phyloP scores from a whole-genome alignment of 2,888 invertebrate species.

The Trissoscelio sp. region DNA sequence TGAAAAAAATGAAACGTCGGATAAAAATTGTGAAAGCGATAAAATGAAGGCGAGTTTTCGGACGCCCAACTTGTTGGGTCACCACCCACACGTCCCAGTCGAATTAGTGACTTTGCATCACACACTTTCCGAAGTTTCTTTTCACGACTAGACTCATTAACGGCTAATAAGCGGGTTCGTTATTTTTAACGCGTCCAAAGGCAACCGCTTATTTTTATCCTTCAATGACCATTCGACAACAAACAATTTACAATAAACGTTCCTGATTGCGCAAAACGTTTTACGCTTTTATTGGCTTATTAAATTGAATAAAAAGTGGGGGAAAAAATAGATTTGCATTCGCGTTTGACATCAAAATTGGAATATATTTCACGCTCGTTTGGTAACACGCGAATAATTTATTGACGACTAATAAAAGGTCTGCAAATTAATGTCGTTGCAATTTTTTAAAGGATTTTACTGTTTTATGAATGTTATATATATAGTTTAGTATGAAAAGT shows the following conservation, averaged over 20 bases:
- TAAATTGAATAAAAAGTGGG: neutral
- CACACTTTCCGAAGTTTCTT: conserved; percentile 33
- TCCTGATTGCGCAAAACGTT: conserved; percentile 21
- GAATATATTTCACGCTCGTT: conserved; percentile 46
- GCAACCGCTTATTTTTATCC: conserved; percentile 26
- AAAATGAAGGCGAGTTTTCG: conserved; percentile 25
- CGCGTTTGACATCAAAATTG: conserved; percentile 24
- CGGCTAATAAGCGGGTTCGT: conserved; percentile 26
- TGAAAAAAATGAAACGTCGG: neutral
- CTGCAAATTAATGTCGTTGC: too few species aligned
- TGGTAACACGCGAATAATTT: conserved; percentile 7
- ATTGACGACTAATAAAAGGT: conserved; percentile 23
- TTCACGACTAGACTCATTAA: conserved; percentile 36
- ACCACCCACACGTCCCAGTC: conserved; percentile 29
- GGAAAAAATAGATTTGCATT: conserved; percentile 5
- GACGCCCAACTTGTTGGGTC: conserved; percentile 30
- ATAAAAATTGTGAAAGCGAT: conserved; percentile 36
- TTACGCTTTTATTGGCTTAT: conserved; percentile 21
- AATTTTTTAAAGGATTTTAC: too few species aligned
- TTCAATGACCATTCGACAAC: conserved; percentile 23
- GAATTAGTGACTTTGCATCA: conserved; percentile 44
- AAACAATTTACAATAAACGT: conserved; percentile 19
- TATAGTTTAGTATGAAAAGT: too few species aligned
- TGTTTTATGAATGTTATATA: too few species aligned
- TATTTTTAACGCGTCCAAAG: conserved; percentile 42